Evolutionary conservation across 2,888 invertebrate species (phyloP), one percentile per base, ranked within the genome.

Genomic region (Eupithecia dodoneata): DNA sequence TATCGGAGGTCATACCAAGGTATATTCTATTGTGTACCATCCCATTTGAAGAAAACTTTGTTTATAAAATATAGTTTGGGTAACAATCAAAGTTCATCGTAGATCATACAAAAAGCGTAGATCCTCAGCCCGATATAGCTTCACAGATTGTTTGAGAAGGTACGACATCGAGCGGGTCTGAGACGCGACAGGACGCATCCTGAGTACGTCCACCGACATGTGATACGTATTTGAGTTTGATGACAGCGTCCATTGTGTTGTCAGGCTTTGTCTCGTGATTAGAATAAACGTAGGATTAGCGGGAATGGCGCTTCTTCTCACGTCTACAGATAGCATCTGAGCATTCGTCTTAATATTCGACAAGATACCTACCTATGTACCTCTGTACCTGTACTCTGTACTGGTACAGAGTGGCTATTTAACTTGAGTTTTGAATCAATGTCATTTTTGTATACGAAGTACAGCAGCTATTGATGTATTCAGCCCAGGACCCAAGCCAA

Each of bases 201-300:
- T 76, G 65, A 69, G 2, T 76, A 69, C 78, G 71, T 73, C 78
- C 78, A 71, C 5, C 66, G 44, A 66, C 42, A 73, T 49, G 63
- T 65, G 76, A 59, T 67, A 78, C 71, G 41, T 66, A 66, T 42
- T 66, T 66, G 42, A 42, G 66, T 75, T 75, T 73, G 75, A 78
- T 72, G 78, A 78, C 78, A 76, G 76, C 71, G 45, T 4, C 78
- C 69, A 78, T 78, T 78, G 78, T 76, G 72, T 69, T 74, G 76
- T 76, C 76, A 69, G 76, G 52, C 71, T 65, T 18, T 76, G 71
- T 74, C 44, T 74, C 59, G 66, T 69, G 59, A 73, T 47, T 13
- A 55, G 42, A 73, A 71, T 76, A 52, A 71, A 63, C 59, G 5
- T 42, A 44, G 42, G 12, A 13, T 59, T 59, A 67, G 18, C 44